Conservation (phyloP, 2,888 invertebrate species). For the Rhabditoides inermis region DNA sequence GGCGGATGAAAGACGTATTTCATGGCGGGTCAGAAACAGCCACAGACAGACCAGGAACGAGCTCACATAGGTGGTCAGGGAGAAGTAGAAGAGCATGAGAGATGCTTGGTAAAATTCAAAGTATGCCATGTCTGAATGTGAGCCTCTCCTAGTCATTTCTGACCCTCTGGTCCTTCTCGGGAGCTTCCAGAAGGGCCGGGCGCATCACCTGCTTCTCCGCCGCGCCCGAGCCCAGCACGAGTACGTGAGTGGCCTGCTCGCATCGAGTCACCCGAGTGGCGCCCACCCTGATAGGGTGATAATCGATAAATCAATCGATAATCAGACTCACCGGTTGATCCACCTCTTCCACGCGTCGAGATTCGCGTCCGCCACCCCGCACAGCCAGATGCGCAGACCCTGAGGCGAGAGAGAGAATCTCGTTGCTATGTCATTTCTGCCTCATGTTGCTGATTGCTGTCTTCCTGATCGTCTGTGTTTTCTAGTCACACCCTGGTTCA, state of each 20-base stretch:
- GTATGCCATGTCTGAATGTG: no score
- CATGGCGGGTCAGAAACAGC: no score
- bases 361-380: constrained; percentile 5
- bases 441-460: no score
- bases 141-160: no score
- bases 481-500: neutral
- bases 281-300: constrained; percentile 11
- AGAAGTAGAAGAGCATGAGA: no score
- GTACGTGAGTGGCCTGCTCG: constrained; percentile 23
- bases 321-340: constrained; percentile 8
- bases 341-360: constrained; percentile 15
- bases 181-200: neutral
- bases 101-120: no score
- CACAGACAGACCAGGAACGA: no score
- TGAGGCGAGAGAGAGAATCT: neutral
- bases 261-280: constrained; percentile 16
- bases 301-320: neutral
- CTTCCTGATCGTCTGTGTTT: constrained; percentile 1
- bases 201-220: constrained; percentile 9
- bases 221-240: constrained; percentile 12
- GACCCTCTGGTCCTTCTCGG: no score
- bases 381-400: constrained; percentile 9
- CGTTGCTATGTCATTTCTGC: neutral
- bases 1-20: no score
- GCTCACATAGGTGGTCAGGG: no score